These are phyloP conservation scores for Chaitophorus viminalis DNA, from an alignment of 2,888 invertebrate genomes.

Conservation along the genomic window DNA sequence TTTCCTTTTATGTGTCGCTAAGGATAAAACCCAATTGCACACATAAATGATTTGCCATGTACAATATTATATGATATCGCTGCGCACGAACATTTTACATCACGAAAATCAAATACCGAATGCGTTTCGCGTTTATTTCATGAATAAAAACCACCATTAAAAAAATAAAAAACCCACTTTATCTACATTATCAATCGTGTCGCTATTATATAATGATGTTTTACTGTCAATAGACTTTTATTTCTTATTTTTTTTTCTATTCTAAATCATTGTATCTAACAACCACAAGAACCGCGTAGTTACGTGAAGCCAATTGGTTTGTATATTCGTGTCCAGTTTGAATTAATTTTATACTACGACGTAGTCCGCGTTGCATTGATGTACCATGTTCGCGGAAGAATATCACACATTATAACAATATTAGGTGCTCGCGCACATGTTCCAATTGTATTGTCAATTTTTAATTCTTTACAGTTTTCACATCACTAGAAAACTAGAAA, in stretches of 20 bases:
- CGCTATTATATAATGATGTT: too few species aligned
- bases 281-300: neutral
- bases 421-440: too few species aligned
- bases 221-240: too few species aligned
- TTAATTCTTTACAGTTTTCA: neutral
- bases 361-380: too few species aligned
- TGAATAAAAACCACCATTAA: neutral
- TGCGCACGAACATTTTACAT: neutral
- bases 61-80: neutral
- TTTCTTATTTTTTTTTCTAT: too few species aligned
- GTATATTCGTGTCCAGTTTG: too few species aligned
- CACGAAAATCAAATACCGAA: neutral
- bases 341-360: too few species aligned
- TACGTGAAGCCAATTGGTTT: too few species aligned
- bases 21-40: slow-evolving; percentile 3
- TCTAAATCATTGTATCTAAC: too few species aligned
- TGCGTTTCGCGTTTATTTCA: neutral
- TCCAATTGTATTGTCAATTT: neutral
- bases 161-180: neutral
- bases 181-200: too few species aligned
- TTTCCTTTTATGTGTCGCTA: slow-evolving; percentile 20
- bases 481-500: neutral
- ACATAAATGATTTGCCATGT: neutral
- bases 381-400: too few species aligned
- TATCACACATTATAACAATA: too few species aligned